Base-by-base conservation (phyloP, 2,888 invertebrate genomes). In the Resseliella maxima region DNA sequence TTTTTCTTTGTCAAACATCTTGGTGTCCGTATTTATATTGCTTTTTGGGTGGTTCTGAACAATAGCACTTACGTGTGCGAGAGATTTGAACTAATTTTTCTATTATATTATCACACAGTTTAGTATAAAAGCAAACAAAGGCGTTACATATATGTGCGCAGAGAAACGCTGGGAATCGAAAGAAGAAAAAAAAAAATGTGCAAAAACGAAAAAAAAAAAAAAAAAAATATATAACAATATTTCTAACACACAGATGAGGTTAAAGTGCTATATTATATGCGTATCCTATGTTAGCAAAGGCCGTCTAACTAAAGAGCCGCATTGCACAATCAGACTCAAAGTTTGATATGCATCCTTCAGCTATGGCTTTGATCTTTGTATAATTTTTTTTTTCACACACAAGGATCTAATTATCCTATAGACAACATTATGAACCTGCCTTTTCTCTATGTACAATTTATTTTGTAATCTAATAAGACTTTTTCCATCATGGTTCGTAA, bases 61-160 rank as follows among this genome's bases (percentile, higher is more conserved):
- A 72, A 72, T 31, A 15, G 72, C 72, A 72, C 72, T 72, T 72
- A 15, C 72, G 31, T 59, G 81, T 38, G 83, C 83, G 83, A 83
- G 83, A 83, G 38, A 83, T 83, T 83, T 83, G 38, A 83, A 83
- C 38, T 83, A 83, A 83, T 83, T 83, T 83, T 72, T 72, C 72
- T 24, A 83, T 83, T 83, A 83, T 83, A 83, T 83, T 83, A 83
- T 83, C 83, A 83, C 83, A 83, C 83, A 38, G 83, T 83, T 83
- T 38, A 38, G 38, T 83, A 83, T 38, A 83, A 83, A 83, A 38
- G 83, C 24, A 72, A 72, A 72, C 72, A 72, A 72, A 72, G 72
- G 72, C 72, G 15, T 35, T 5, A 2, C 35, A 72, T 24, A 24
- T 24, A 59, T 59, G 59, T 59, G 15, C 12, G 24, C 8, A 50